Conservation (phyloP, 92 coral and sea anemone species). For the Chrysogorgia sp. region DNA sequence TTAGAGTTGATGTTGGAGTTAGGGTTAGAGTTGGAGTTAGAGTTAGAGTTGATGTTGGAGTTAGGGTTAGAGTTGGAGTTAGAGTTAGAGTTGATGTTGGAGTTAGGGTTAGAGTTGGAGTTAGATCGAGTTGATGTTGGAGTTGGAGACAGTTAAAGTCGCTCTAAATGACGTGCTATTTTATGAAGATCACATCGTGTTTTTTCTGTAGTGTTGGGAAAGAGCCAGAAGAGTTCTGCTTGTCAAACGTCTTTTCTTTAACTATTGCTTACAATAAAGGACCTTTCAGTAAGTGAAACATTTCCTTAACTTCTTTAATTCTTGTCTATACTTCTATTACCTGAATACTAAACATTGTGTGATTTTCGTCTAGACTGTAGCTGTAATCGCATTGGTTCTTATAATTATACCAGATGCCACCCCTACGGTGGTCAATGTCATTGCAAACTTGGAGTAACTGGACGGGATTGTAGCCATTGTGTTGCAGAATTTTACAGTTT, state of each 20-base stretch:
- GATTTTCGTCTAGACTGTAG: constrained; percentile 62
- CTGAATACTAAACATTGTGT: not conserved
- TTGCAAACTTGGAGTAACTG: constrained; percentile 89
- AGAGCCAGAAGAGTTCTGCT: constrained; percentile 27
- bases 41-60: no score
- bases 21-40: no score
- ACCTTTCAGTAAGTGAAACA: constrained; percentile 64
- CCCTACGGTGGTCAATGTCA: constrained; percentile 74
- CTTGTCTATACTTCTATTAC: no score
- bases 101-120: no score
- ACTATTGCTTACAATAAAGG: constrained; percentile 69
- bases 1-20: no score
- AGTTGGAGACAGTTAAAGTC: no score
- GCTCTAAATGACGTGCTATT: no score
- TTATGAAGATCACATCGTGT: not conserved
- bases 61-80: no score
- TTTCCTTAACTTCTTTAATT: not conserved
- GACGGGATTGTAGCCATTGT: constrained; percentile 90
- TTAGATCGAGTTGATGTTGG: no score
- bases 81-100: no score
- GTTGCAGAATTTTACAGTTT: constrained; percentile 76
- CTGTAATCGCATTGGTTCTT: constrained; percentile 74
- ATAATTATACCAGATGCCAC: constrained; percentile 61
- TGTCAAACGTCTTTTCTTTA: constrained; percentile 63
- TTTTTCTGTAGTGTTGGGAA: constrained; percentile 33